Percentiles rank a stretch among this genome's conserved stretches.
These are phyloP conservation scores for Ophioninae sp. DNA, from an alignment of 2,888 invertebrate genomes.

Conservation along the genomic window DNA sequence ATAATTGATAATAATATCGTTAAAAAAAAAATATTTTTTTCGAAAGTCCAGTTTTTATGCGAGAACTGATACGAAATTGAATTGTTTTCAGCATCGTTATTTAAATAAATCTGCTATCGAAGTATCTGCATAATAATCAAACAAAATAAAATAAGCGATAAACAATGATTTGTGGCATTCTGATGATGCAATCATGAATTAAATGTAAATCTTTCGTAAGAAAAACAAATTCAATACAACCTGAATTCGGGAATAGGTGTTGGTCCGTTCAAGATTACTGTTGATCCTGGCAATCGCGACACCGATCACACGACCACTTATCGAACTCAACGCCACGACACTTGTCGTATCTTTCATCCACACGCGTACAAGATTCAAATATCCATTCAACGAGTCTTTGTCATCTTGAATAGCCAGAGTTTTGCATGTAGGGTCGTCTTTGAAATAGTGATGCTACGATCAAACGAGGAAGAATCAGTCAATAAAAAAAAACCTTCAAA, in stretches of 20 bases:
- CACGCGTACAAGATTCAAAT: constrained; percentile 67
- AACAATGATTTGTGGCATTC: background rate
- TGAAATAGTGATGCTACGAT: constrained; percentile 72
- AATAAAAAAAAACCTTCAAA: background rate
- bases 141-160: background rate
- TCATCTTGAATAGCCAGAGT: constrained; percentile 68
- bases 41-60: background rate
- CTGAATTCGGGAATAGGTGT: constrained; percentile 71
- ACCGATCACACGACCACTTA: constrained; percentile 73
- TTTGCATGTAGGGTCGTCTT: constrained; percentile 73
- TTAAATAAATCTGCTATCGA: too few species aligned
- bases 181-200: background rate
- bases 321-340: constrained; percentile 71
- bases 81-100: too few species aligned
- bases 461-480: background rate
- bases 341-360: constrained; percentile 76
- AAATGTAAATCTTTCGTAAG: background rate
- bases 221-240: constrained; percentile 56
- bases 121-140: background rate
- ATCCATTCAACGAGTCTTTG: constrained; percentile 66
- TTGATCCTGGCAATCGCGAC: constrained; percentile 69
- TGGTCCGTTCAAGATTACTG: constrained; percentile 66
- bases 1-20: background rate
- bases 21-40: background rate
- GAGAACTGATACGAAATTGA: too few species aligned